phyloP scores from a whole-genome alignment of 2,113 vertebrate species.

The Lampris megalopsis region DNA sequence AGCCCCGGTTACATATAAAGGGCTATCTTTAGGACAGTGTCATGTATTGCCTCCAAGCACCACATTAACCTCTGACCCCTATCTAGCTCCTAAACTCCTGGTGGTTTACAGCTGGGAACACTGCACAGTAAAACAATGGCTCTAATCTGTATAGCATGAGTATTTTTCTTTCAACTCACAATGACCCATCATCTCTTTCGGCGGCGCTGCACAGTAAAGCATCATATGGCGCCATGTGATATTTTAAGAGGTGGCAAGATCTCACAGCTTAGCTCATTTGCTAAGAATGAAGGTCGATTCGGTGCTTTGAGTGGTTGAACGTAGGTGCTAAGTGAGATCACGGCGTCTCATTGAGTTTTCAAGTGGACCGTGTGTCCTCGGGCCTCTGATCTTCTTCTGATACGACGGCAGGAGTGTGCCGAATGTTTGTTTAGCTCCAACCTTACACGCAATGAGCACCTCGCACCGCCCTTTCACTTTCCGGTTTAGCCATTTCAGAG shows the following conservation, averaged over 20 bases:
- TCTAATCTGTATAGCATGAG: background rate
- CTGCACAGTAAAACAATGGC: background rate
- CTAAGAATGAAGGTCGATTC: conserved; percentile 57
- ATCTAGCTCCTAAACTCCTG: conserved; percentile 57
- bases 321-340: conserved; percentile 56
- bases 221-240: background rate
- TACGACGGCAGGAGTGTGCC: conserved; percentile 4
- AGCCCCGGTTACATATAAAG: conserved; percentile 52
- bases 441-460: conserved; percentile 5
- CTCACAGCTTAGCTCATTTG: conserved; percentile 22
- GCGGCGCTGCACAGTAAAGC: background rate
- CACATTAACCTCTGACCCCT: conserved; percentile 71
- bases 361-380: conserved; percentile 15
- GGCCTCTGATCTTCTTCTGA: conserved; percentile 33
- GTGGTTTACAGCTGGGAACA: conserved; percentile 59
- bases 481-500: background rate
- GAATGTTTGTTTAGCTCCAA: conserved; percentile 44
- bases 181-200: background rate
- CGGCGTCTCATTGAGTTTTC: conserved; percentile 32
- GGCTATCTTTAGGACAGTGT: conserved; percentile 64
- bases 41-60: conserved; percentile 64
- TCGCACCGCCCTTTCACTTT: background rate
- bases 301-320: conserved; percentile 25
- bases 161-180: background rate
- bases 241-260: background rate